These are phyloP conservation scores for Drosophila vallismaia DNA, from an alignment of 2,888 invertebrate species.

Conservation along the genomic window DNA sequence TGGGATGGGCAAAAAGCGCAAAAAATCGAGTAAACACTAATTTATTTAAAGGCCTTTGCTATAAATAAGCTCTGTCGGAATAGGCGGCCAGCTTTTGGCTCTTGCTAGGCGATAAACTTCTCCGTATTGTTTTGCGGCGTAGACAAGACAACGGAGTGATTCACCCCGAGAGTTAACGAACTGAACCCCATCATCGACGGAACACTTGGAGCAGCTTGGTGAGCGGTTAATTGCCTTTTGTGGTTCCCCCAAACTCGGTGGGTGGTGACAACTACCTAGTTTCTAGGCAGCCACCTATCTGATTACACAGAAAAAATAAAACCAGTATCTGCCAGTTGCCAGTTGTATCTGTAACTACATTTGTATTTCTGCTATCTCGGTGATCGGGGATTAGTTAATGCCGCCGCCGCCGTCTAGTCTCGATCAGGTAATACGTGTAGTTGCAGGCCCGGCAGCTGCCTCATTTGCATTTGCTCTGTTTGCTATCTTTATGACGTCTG, in stretches of 20 bases:
- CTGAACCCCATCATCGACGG: conserved; percentile 19
- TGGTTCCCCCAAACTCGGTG: conserved; percentile 22
- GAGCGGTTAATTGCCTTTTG: conserved; percentile 23
- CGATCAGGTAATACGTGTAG: conserved; percentile 19
- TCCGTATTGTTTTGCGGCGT: conserved; percentile 39
- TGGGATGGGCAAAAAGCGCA: background rate
- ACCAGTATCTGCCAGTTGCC: background rate
- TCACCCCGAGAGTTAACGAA: conserved; percentile 39
- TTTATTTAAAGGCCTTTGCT: conserved; percentile 39
- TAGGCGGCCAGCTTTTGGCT: conserved; percentile 33
- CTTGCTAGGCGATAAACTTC: conserved; percentile 37
- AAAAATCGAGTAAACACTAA: conserved; percentile 27
- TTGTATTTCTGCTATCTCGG: background rate
- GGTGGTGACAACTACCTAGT: conserved; percentile 5
- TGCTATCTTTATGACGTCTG: conserved; percentile 50
- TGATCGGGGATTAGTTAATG: conserved; percentile 2
- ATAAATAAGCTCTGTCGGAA: conserved; percentile 38
- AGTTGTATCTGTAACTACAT: background rate
- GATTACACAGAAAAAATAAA: background rate
- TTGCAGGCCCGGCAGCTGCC: conserved; percentile 18
- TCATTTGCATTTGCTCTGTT: conserved; percentile 26
- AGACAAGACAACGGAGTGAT: conserved; percentile 39
- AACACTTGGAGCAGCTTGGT: conserved; percentile 16
- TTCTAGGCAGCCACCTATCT: conserved; percentile 6
- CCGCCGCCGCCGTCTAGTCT: conserved; percentile 39